Percentiles rank a stretch among this genome's conserved stretches.
Evolutionary conservation across 2,797 vertebrate genomes (phyloP).

Genomic region (Macrochelys suwanniensis): DNA sequence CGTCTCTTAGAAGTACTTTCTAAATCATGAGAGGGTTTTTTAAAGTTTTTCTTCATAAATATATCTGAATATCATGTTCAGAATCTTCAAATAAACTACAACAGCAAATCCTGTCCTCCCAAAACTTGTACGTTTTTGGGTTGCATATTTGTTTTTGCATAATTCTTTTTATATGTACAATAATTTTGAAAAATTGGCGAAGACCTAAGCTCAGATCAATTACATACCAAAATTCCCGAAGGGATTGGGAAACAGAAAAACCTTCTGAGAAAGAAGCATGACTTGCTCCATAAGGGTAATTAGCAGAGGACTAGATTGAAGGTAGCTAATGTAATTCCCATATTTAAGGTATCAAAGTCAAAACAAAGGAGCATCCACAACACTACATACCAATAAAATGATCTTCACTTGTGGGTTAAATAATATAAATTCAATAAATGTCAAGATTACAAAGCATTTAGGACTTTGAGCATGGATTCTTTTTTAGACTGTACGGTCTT

Average conservation of each 20-base stretch:
- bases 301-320: conserved; percentile 26
- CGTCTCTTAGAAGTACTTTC: neutral
- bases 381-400: neutral
- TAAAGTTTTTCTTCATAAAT: neutral
- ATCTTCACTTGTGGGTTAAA: neutral
- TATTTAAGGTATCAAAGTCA: conserved; percentile 5
- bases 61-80: neutral
- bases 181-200: conserved; percentile 11
- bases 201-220: neutral
- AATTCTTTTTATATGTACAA: neutral
- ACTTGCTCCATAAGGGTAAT: conserved; percentile 8
- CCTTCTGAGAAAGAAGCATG: neutral
- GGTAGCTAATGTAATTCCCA: conserved; percentile 23
- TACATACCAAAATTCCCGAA: conserved; percentile 15
- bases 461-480: neutral
- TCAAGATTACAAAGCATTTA: neutral
- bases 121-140: neutral
- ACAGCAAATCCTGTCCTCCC: neutral
- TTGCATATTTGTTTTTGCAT: neutral
- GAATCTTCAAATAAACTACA: neutral
- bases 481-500: neutral
- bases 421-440: neutral
- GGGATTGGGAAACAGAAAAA: neutral
- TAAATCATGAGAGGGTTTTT: neutral
- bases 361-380: conserved; percentile 17